These are phyloP conservation scores for Pteria penguin DNA, from an alignment of 2,888 invertebrate genomes.

Conservation along the genomic window DNA sequence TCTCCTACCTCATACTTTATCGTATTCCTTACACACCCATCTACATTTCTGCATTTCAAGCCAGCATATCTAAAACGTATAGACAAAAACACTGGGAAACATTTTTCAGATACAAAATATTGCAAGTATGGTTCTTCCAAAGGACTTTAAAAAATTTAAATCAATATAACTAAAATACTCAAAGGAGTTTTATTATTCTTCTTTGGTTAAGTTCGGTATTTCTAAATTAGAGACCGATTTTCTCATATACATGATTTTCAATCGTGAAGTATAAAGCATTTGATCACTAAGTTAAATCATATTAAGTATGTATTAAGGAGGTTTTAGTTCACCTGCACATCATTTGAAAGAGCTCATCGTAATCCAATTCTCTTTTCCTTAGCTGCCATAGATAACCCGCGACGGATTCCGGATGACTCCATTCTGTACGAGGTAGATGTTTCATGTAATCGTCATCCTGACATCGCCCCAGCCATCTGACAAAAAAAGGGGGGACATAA, in stretches of 20 bases:
- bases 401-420: conserved; percentile 32
- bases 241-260: too few species aligned
- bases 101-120: neutral
- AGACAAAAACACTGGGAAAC: too few species aligned
- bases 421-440: conserved; percentile 35
- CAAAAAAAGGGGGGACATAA: too few species aligned
- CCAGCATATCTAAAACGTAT: conserved; percentile 44
- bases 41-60: conserved; percentile 24
- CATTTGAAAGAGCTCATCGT: conserved; percentile 41
- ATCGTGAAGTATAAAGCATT: too few species aligned
- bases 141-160: too few species aligned
- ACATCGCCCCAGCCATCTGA: conserved; percentile 41
- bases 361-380: conserved; percentile 37
- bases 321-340: conserved; percentile 38
- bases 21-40: conserved; percentile 39
- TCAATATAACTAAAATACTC: too few species aligned
- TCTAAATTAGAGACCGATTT: too few species aligned
- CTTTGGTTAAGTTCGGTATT: too few species aligned
- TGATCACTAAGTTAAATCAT: neutral
- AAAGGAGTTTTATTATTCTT: too few species aligned
- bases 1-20: conserved; percentile 68
- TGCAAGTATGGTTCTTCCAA: too few species aligned
- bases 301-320: neutral
- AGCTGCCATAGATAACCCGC: conserved; percentile 38
- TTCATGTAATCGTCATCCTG: conserved; percentile 39